These are phyloP conservation scores for Mobula hypostoma DNA, from an alignment of 2,113 vertebrate genomes.

Conservation along the genomic window DNA sequence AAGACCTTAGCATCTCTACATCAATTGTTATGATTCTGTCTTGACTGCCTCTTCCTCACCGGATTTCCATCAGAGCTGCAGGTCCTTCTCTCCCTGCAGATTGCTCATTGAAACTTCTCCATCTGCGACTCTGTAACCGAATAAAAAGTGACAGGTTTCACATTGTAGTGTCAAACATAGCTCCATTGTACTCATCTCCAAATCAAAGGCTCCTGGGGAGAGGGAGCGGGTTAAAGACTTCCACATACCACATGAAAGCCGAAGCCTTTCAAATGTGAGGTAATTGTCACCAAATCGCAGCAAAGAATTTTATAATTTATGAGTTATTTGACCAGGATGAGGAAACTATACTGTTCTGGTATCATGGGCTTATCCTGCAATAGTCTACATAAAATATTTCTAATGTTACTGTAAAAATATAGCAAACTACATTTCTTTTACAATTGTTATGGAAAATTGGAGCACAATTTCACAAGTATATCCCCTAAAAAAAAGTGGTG, in stretches of 20 bases:
- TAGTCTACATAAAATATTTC: neutral
- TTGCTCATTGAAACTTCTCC: conserved; percentile 29
- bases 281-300: neutral
- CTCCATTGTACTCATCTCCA: neutral
- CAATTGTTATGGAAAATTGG: neutral
- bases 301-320: conserved; percentile 23
- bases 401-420: neutral
- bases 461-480: neutral
- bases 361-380: neutral
- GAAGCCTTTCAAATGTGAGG: neutral
- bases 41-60: neutral
- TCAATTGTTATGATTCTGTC: neutral
- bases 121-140: neutral
- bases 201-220: conserved; percentile 17
- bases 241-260: conserved; percentile 7
- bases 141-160: conserved; percentile 25
- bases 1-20: neutral
- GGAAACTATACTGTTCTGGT: neutral
- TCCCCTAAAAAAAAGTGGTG: neutral
- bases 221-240: neutral
- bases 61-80: neutral
- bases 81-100: neutral
- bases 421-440: neutral
- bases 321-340: neutral
- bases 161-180: neutral